Evolutionary conservation across 2,797 vertebrate species (phyloP), one percentile per base, ranked within the genome.

Genomic region (Sebastes iracundus): DNA sequence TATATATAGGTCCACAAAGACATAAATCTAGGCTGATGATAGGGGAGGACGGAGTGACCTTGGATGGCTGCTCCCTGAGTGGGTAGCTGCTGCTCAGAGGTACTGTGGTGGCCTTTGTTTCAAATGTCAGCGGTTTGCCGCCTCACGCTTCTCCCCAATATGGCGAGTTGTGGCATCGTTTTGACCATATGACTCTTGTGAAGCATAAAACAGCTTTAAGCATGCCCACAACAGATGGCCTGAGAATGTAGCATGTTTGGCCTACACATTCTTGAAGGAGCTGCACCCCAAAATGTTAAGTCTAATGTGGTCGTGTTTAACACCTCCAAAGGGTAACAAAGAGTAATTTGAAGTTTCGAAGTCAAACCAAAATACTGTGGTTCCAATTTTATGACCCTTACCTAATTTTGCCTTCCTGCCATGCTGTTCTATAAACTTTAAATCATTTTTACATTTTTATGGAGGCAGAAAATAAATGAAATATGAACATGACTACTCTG

Each of bases 91-190:
- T 81, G 62, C 59, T 81, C 33, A 59, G 77, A 80, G 35, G 42
- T 73, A 58, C 77, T 76, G 56, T 2, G 32, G 81, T 70, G 52
- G 73, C 72, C 76, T 87, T 49, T 77, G 52, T 60, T 80, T 83
- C 58, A 82, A 86, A 88, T 52, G 62, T 84, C 65, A 69, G 75
- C 14, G 60, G 74, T 77, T 70, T 84, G 6, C 42, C 68, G 70
- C 70, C 59, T 81, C 58, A 75, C 22, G 42, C 56, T 32, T 79
- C 61, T 75, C 59, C 73, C 53, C 56, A 84, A n/a, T 4, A 63
- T 22, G 58, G 76, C 49, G 59, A 72, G 62, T 10, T 73, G 49
- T 62, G 49, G 55, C n/a, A 71, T 42, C 2, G 25, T 65, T 75
- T 56, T 46, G 35, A 76, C 16, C 58, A 16, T 22, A 49, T 55